Evolutionary conservation across 2,113 vertebrate genomes (phyloP), one percentile per base, ranked within the genome.

Genomic region (Melanostigma gelatinosum): DNA sequence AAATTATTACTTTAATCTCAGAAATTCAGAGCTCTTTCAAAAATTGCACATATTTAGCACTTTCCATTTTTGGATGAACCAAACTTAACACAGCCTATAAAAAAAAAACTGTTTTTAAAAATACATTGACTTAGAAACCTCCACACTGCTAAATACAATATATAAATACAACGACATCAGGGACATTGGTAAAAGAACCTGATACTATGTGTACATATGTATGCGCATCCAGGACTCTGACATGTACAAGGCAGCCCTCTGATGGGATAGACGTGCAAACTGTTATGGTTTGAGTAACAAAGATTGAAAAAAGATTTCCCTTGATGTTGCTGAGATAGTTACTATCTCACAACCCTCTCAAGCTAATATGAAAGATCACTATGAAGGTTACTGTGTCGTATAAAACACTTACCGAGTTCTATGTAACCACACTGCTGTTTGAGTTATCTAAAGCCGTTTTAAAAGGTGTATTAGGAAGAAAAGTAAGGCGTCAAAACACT

Each of bases 401-500:
- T 29, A 32, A 80, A 68, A 64, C 1, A n/a, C 20, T 24, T 38
- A 24, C 18, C 40, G 58, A n/a, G 38, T 50, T 71, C 27, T 36
- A 36, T 63, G 29, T 40, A 61, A 34, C 44, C 66, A 71, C 38
- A 55, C 6, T 4, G 24, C 24, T 6, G 22, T 8, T 29, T 68
- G 36, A 52, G 22, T 22, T 50, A 52, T 32, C 16, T 22, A 44
- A 40, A 62, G 38, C 38, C 18, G 27, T 57, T 76, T 79, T n/a
- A 67, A 65, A 70, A 46, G 24, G 20, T 46, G 40, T 57, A 71
- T 8, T 6, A n/a, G 8, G n/a, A 13, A 12, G 13, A 69, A 73
- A 67, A 62, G 16, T 13, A 12, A 12, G 16, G 40, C 15, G 64
- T 13, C 9, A 55, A 69, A 77, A 50, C 46, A 52, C 52, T 80